Evolutionary conservation across 2,797 vertebrate genomes (phyloP).

Genomic region (Chanos chanos): DNA sequence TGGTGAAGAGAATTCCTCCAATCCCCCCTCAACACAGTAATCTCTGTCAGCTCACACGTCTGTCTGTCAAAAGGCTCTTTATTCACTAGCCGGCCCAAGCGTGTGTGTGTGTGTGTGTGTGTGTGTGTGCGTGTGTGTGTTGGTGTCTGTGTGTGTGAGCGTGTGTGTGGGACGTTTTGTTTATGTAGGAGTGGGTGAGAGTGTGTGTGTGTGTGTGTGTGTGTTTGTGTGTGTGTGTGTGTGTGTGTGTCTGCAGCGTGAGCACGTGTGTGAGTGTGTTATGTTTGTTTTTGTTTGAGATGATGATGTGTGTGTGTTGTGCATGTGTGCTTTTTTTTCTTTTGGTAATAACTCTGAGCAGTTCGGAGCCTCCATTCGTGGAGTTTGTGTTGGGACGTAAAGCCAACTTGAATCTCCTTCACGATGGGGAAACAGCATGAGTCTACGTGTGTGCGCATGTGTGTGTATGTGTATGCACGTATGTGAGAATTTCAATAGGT

Average conservation of each 20-base stretch:
- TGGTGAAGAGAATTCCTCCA: slow-evolving; percentile 42
- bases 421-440: no score
- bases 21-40: slow-evolving; percentile 41
- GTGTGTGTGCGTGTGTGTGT: slow-evolving; percentile 8
- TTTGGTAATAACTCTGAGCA: no score
- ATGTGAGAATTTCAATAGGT: background rate
- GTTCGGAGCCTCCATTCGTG: no score
- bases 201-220: no score
- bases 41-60: slow-evolving; percentile 41
- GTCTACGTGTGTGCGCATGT: slow-evolving; percentile 11
- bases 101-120: background rate
- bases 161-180: no score
- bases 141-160: background rate
- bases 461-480: slow-evolving; percentile 24
- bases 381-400: no score
- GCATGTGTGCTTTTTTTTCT: no score
- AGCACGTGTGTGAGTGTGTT: background rate
- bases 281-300: no score
- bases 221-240: no score
- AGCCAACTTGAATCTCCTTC: no score
- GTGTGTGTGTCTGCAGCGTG: background rate
- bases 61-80: slow-evolving; percentile 37
- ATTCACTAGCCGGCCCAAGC: slow-evolving; percentile 11
- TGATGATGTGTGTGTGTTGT: background rate
- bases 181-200: no score